Percentiles rank a stretch among this genome's conserved stretches.
phyloP scores from a whole-genome alignment of 2,888 invertebrate genomes.

The Julus scanicus region DNA sequence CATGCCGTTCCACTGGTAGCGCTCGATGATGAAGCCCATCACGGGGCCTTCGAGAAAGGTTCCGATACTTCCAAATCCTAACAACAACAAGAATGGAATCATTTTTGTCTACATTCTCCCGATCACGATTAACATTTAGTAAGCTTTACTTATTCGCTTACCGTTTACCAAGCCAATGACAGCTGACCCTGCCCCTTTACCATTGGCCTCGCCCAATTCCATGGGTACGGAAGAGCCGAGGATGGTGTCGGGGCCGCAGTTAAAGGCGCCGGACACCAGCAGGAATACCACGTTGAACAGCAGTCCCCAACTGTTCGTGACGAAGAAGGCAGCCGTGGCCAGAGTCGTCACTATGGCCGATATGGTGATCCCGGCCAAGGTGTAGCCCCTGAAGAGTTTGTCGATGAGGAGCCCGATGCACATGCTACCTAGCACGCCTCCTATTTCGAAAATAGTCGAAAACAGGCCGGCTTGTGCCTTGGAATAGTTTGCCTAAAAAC shows the following conservation, averaged over 20 bases:
- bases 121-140: not conserved
- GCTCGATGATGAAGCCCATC: conserved; percentile 66
- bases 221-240: conserved; percentile 68
- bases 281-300: conserved; percentile 66
- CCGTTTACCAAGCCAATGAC: conserved; percentile 69
- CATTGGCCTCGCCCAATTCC: conserved; percentile 67
- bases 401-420: conserved; percentile 67
- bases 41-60: conserved; percentile 69
- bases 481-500: conserved; percentile 65
- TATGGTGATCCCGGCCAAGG: conserved; percentile 65
- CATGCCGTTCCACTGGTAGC: conserved; percentile 68
- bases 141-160: conserved; percentile 56
- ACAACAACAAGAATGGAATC: too few relatives aligned
- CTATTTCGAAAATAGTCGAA: conserved; percentile 68
- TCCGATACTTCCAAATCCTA: conserved; percentile 68
- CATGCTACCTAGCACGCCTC: conserved; percentile 68
- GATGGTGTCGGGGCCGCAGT: conserved; percentile 68
- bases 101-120: too few relatives aligned
- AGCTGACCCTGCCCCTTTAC: conserved; percentile 66
- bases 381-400: conserved; percentile 65
- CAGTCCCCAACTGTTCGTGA: conserved; percentile 66
- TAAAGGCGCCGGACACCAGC: conserved; percentile 67
- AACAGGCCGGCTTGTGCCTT: conserved; percentile 67
- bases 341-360: conserved; percentile 65
- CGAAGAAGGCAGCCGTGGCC: conserved; percentile 65